Conservation (phyloP, 2,888 invertebrate genomes). For the Cephus pulcher region DNA sequence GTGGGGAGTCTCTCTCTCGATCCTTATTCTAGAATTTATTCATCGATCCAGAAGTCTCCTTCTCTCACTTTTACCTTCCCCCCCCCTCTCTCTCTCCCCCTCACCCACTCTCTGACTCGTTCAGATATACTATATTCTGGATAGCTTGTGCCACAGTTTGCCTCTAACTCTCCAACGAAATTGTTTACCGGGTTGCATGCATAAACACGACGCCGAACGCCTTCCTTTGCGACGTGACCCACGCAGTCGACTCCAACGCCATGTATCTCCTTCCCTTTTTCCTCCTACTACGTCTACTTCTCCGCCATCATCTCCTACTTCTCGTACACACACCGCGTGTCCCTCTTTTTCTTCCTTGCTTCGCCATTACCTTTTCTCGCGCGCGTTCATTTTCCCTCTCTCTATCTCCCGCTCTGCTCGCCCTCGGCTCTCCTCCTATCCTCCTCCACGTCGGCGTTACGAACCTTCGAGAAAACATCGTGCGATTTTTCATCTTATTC, state of each 20-base stretch:
- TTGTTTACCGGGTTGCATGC: conserved; percentile 50
- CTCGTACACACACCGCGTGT: not conserved
- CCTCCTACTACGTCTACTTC: not conserved
- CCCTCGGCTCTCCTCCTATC: not conserved
- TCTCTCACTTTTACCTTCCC: conserved; percentile 8
- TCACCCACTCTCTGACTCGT: not conserved
- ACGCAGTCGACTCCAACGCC: not conserved
- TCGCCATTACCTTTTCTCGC: conserved; percentile 12
- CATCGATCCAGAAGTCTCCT: not conserved
- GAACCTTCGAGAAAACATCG: conserved; percentile 61
- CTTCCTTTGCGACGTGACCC: conserved; percentile 17
- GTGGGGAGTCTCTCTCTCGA: not conserved
- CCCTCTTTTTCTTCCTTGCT: not conserved
- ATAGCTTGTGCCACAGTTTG: not conserved
- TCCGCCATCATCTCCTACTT: not conserved
- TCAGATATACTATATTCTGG: not conserved
- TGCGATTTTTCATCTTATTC: conserved; percentile 30
- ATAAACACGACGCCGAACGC: conserved; percentile 43
- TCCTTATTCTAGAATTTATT: not conserved
- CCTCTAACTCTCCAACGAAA: conserved; percentile 30
- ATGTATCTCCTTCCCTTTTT: conserved; percentile 11
- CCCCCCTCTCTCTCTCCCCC: too few relatives aligned
- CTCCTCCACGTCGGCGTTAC: conserved; percentile 36
- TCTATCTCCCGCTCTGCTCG: conserved; percentile 16
- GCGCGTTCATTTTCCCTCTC: conserved; percentile 24